Base-by-base conservation (phyloP, 2,888 invertebrate species). In the Apamea anceps region DNA sequence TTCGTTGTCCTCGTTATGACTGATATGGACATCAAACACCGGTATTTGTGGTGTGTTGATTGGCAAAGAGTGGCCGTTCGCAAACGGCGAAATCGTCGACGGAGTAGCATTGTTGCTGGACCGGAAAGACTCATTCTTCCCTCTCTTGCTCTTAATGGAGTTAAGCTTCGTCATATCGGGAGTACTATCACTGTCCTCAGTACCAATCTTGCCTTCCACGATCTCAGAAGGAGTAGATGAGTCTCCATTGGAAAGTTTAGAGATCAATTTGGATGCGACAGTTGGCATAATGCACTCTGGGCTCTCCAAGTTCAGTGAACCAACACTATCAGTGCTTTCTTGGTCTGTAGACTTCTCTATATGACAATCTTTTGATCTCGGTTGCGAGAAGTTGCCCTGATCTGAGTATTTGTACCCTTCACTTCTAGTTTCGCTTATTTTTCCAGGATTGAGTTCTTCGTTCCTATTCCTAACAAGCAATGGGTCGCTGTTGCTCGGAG, bases 21-120 rank as follows among this genome's bases (percentile, higher is more conserved):
- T 95, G 0, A 96, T 91, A 80, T 97, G 96, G 51, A 97, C 93
- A 84, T 97, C 96, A 79, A 97, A 97, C 1, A 94, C 90, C 4
- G 97, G 97, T 77, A 95, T 90, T 80, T 96, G 96, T 7, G 96
- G 96, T 18, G 95, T 96, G 75, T 92, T 93, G 2, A 93, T 91
- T 5, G 96, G 96, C 77, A 96, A 86, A 0, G 95, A 95, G 84
- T 97, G 97, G 0, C 97, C 97, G 75, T 97, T 97, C 83, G 96
- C 95, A 72, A 97, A 88, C 0, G 97, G 97, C 0, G 97, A 97
- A 86, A 96, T 96, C 0, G 97, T 97, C 1, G 97, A 97, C 0
- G 97, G 96, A 12, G 97, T 97, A 12, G 96, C 96, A 2, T 93
- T 95, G 68, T 96, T 97, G 85, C 95, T 96, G 7, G 90, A 93